Conservation (phyloP, 2,113 vertebrate species). For the Peromyscus maniculatus region DNA sequence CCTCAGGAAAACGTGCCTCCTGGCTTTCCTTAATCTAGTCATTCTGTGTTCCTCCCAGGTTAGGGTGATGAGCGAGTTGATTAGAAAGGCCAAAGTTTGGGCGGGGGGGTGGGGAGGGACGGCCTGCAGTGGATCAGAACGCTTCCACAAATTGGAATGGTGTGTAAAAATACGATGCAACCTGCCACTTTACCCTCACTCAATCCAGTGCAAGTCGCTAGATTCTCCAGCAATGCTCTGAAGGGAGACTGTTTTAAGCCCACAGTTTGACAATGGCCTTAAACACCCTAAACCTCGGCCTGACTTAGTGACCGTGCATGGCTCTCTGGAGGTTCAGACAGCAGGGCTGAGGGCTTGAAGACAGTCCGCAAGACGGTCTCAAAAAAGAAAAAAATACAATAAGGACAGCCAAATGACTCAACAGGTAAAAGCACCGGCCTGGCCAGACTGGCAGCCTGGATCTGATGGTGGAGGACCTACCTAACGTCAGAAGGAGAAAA, state of each 20-base stretch:
- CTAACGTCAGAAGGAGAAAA: background rate
- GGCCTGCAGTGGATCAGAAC: background rate
- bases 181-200: background rate
- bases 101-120: background rate
- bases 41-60: background rate
- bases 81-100: background rate
- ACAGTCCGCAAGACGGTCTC: background rate
- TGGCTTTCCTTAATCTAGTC: background rate
- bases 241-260: background rate
- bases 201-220: background rate
- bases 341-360: too few relatives aligned
- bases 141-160: background rate
- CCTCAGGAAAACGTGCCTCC: constrained; percentile 28
- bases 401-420: background rate
- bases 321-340: background rate
- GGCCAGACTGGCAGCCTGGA: background rate
- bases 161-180: constrained; percentile 12
- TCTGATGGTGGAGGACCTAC: background rate
- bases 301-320: background rate
- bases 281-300: background rate
- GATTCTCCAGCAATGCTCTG: background rate
- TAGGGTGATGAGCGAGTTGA: background rate
- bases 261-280: background rate
- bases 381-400: background rate
- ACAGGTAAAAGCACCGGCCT: background rate